A percentile compares a stretch with the other conserved stretches of the same genome.
These are phyloP conservation scores for Parasteatoda tepidariorum DNA, from an alignment of 1,140 invertebrate species.

Conservation along the genomic window DNA sequence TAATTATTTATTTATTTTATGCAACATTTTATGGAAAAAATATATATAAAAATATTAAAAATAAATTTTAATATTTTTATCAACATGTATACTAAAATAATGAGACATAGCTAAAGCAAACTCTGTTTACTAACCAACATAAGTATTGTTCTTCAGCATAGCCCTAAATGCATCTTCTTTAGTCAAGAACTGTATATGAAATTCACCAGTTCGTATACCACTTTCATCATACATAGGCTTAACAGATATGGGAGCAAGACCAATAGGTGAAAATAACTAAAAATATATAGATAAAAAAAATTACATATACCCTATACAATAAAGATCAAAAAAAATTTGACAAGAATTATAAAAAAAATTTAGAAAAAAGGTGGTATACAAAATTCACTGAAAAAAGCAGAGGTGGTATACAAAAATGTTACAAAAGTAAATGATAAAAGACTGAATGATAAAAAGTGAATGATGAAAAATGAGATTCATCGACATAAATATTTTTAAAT, in stretches of 20 bases:
- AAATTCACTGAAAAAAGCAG: not conserved
- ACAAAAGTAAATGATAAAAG: too few relatives aligned
- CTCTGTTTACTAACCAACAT: too few relatives aligned
- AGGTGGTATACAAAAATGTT: too few relatives aligned
- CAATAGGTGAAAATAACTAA: conserved; percentile 43
- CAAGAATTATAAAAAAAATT: not conserved
- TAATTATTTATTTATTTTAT: too few relatives aligned
- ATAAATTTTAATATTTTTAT: too few relatives aligned
- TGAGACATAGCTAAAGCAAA: too few relatives aligned
- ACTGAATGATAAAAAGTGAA: too few relatives aligned
- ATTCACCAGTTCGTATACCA: conserved; percentile 43
- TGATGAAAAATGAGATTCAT: too few relatives aligned
- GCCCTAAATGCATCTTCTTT: conserved; percentile 31
- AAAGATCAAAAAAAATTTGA: not conserved
- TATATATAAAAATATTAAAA: too few relatives aligned
- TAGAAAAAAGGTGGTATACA: not conserved
- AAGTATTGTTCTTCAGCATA: conserved; percentile 38
- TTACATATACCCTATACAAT: not conserved
- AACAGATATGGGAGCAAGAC: conserved; percentile 1
- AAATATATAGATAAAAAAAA: not conserved
- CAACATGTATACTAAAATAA: too few relatives aligned
- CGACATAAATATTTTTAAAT: too few relatives aligned
- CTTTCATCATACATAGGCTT: conserved; percentile 45
- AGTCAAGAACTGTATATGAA: conserved; percentile 31
- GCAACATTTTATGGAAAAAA: too few relatives aligned